A percentile compares a stretch with the other conserved stretches of the same genome.
Conservation (phyloP, 2,888 invertebrate genomes). For the Tubulanus polymorphus region DNA sequence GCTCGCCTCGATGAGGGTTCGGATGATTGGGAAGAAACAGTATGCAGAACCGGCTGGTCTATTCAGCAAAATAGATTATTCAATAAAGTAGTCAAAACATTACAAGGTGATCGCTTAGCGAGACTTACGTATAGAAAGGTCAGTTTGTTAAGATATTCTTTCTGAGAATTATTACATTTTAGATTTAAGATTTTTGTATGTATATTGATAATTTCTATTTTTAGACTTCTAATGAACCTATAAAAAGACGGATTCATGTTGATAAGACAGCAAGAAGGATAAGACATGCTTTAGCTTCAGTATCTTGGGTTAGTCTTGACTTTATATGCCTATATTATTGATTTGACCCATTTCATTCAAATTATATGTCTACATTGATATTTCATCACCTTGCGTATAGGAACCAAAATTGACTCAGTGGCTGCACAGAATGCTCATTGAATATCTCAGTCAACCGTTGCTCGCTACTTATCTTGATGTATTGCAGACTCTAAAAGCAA, state of each 20-base stretch:
- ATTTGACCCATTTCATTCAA: background rate
- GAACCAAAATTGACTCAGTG: conserved; percentile 70
- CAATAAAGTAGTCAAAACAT: conserved; percentile 62
- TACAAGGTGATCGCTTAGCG: conserved; percentile 62
- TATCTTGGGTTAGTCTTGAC: conserved; percentile 61
- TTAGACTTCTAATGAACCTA: conserved; percentile 62
- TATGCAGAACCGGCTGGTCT: conserved; percentile 62
- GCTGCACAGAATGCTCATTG: conserved; percentile 70
- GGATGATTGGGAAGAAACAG: conserved; percentile 66
- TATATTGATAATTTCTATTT: conserved; percentile 8
- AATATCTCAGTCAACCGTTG: conserved; percentile 64
- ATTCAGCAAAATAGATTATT: conserved; percentile 65
- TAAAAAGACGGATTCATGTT: conserved; percentile 66
- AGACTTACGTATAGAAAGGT: conserved; percentile 62
- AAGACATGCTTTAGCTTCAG: conserved; percentile 65
- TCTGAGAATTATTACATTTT: background rate
- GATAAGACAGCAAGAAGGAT: conserved; percentile 64
- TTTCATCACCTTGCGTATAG: conserved; percentile 32
- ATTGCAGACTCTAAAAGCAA: conserved; percentile 60
- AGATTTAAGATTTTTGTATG: background rate
- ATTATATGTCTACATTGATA: background rate
- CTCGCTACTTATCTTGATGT: conserved; percentile 73
- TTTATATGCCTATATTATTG: background rate
- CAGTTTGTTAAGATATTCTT: conserved; percentile 11
- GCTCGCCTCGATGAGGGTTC: conserved; percentile 59